These are phyloP conservation scores for Triplophysa tibetana DNA, from an alignment of 2,113 vertebrate species.

Conservation along the genomic window DNA sequence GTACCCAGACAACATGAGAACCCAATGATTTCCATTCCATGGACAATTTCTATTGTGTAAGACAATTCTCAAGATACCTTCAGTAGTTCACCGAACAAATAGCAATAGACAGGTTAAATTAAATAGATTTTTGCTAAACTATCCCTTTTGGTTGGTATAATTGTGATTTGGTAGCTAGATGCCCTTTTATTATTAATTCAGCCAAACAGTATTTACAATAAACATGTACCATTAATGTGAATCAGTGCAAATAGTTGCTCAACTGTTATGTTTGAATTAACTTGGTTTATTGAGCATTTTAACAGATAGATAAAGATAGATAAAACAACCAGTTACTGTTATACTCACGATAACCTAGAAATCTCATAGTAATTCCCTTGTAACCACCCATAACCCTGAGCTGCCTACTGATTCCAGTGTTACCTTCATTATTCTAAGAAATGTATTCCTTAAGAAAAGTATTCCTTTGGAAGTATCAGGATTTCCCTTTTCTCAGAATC, in stretches of 20 bases:
- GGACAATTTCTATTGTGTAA: no score
- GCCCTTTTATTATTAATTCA: neutral
- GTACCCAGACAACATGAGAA: no score
- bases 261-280: neutral
- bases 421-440: neutral
- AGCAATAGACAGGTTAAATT: no score
- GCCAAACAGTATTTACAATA: neutral
- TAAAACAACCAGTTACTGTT: no score
- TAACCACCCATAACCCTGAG: neutral
- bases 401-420: neutral
- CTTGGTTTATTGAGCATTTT: no score
- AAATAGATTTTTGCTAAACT: no score
- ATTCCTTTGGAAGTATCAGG: neutral
- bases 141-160: neutral
- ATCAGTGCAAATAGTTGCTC: neutral
- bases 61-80: no score
- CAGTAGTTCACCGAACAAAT: no score
- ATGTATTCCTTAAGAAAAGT: neutral
- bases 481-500: conserved; percentile 14
- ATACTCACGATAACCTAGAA: no score
- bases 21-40: no score
- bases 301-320: no score
- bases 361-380: no score
- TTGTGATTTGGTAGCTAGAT: neutral
- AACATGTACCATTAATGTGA: neutral